Conservation (phyloP, 2,113 vertebrate species). For the Bos javanicus region DNA sequence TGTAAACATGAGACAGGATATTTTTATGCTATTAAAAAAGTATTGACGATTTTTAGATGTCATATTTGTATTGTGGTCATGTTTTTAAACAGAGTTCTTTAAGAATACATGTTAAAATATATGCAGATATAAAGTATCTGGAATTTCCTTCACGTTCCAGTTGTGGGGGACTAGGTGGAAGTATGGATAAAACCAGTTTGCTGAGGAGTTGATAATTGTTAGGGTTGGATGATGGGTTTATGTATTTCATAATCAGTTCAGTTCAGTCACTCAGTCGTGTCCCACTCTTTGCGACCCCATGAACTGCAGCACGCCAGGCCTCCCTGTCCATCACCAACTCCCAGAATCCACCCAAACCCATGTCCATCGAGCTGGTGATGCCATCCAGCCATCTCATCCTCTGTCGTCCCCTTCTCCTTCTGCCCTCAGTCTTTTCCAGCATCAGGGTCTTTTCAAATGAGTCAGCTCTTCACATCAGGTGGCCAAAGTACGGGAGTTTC, state of each 20-base stretch:
- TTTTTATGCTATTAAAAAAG: not conserved
- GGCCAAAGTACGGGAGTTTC: too few relatives aligned
- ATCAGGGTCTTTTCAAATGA: too few relatives aligned
- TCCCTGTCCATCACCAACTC: too few relatives aligned
- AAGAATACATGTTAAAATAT: not conserved
- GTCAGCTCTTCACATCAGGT: too few relatives aligned
- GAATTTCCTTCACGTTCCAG: not conserved
- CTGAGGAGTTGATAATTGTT: not conserved
- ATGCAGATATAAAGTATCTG: not conserved
- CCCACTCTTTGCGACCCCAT: too few relatives aligned
- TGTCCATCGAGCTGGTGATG: too few relatives aligned
- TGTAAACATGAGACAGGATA: not conserved
- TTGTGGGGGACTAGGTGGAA: not conserved
- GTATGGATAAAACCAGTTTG: not conserved
- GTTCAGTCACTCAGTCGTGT: too few relatives aligned
- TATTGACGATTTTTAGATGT: not conserved
- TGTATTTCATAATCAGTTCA: not conserved
- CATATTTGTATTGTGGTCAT: not conserved
- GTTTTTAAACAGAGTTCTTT: not conserved
- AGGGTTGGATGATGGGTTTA: not conserved
- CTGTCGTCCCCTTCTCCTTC: too few relatives aligned
- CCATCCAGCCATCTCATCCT: too few relatives aligned
- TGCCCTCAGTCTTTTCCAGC: too few relatives aligned
- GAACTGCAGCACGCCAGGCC: fast-evolving
- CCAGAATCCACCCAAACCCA: too few relatives aligned